Evolutionary conservation across 1,140 invertebrate species (phyloP), one percentile per base, ranked within the genome.

Genomic region (Dendroctonus valens): DNA sequence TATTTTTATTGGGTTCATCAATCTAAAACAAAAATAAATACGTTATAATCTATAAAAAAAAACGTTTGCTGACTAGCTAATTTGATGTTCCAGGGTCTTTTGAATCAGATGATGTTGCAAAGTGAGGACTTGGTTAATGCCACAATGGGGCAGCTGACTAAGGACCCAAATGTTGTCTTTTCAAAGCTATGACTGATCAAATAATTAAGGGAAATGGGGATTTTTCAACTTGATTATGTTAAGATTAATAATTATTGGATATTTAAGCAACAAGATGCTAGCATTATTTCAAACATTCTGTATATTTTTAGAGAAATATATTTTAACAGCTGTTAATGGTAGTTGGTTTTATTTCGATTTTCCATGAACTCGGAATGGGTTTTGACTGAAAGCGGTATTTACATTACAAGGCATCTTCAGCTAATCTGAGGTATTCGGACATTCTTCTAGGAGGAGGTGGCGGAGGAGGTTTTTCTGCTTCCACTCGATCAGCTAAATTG

Each of bases 51-150:
- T n/a, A n/a, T n/a, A n/a, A n/a, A n/a, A n/a, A n/a, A n/a, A n/a
- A n/a, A n/a, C n/a, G n/a, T n/a, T n/a, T n/a, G 50, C 14, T 38
- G 3, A 54, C 38, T 40, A 38, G n/a, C 15, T 46, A 54, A n/a
- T 14, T 15, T 46, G 26, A 1, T 26, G 55, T 71, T 73, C 60
- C 44, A 71, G 70, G 63, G 46, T 54, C 9, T 84, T 41, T 85
- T 88, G 77, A 98, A 98, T 80, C 88, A 91, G 79, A 76, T 83
- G 11, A 89, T 93, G 85, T 77, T 98, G 44, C 95, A 96, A 79
- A 95, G 92, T 76, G 93, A 97, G 81, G 96, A 98, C 80, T 85
- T 97, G 64, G 78, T 88, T 48, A 93, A 91, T 76, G 87, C 93
- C 37, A 86, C 87, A 4, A 86, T 89, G 71, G 89, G 91, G 26